Evolutionary conservation across 2,797 vertebrate genomes (phyloP), one percentile per base, ranked within the genome.

Genomic region (Meda fulgida): DNA sequence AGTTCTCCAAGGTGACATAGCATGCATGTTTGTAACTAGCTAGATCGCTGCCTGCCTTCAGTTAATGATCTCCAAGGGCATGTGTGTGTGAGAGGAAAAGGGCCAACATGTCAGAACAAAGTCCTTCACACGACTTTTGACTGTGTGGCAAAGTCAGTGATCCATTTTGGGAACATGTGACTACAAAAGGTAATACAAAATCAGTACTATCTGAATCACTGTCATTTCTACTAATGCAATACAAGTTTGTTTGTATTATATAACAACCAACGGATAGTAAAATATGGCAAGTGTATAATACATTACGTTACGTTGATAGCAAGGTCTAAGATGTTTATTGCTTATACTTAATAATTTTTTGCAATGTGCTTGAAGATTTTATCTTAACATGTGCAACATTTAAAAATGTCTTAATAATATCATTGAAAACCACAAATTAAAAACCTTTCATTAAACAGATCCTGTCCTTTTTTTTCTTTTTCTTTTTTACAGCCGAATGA

Each of bases 81-180:
- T 29, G 43, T 73, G 67, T 72, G 51, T 73, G 53, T 26, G 46
- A 73, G 67, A 75, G 83, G 23, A 14, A 75, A 73, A 76, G 21
- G 65, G 77, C 71, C 51, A 65, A 11, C 71, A 69, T 66, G 55
- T 34, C 48, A 55, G 77, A 10, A 6, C 78, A 73, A 78, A 84
- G 86, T 80, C 86, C 86, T 87, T 87, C 77, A 87, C 70, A 76
- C 80, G 78, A 80, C 86, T 66, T 84, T 81, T 75, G 46, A 69
- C 77, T 80, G 10, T 84, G 71, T 78, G 48, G 26, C 36, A 18
- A 40, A 69, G 18, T 8, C 2, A 26, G 34, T 63, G 66, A 63
- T 58, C 51, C 29, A 48, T 11, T 58, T 16, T 70, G 26, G 7
- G 7, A 70, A 58, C 63, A 55, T 60, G 66, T 79, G 77, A 85